These are phyloP conservation scores for Sminthurides bifidus DNA, from an alignment of 1,140 invertebrate species.

Conservation along the genomic window DNA sequence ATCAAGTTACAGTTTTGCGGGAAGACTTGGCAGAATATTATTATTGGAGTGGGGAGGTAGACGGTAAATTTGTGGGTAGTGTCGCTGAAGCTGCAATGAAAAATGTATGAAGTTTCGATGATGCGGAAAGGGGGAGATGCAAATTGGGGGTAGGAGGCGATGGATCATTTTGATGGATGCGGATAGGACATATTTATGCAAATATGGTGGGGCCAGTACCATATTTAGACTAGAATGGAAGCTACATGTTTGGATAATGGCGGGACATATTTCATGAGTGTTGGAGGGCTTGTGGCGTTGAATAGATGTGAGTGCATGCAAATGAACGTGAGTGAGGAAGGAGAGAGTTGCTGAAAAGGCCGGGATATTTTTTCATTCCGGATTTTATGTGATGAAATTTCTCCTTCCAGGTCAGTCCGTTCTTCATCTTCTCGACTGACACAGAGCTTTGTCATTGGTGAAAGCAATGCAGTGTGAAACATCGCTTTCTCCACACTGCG, in stretches of 20 bases:
- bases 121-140: conserved; percentile 30
- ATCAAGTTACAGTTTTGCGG: no score
- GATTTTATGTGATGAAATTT: neutral
- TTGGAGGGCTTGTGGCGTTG: conserved; percentile 16
- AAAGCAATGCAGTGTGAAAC: no score
- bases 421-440: neutral
- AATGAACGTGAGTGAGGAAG: conserved; percentile 12
- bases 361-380: neutral
- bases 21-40: neutral
- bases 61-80: neutral
- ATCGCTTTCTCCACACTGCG: no score
- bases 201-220: conserved; percentile 29
- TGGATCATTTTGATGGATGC: conserved; percentile 32
- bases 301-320: conserved; percentile 31
- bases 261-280: conserved; percentile 30
- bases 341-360: no score
- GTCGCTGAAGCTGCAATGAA: conserved; percentile 15
- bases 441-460: no score
- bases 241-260: conserved; percentile 29
- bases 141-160: conserved; percentile 29
- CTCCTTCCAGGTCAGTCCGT: neutral
- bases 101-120: conserved; percentile 22
- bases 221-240: conserved; percentile 29
- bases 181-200: conserved; percentile 32
- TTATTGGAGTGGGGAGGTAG: neutral